Evolutionary conservation across 92 coral and sea anemone species (phyloP).

Genomic region (Galaxea fascicularis): DNA sequence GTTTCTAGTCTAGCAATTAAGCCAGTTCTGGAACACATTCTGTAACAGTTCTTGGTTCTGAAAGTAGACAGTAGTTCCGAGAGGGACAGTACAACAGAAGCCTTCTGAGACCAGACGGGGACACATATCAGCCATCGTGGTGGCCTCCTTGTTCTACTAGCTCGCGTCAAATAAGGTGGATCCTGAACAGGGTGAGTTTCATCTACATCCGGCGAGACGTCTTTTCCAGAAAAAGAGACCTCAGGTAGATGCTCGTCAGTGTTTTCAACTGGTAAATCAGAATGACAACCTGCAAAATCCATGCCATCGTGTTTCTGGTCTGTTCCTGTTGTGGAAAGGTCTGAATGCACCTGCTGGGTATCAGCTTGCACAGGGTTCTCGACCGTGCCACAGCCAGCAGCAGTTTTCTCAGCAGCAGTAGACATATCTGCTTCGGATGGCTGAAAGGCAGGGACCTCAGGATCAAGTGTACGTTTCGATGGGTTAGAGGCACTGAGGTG

Average conservation of each 20-base stretch:
- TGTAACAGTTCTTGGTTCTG: no score
- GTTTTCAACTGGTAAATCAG: neutral
- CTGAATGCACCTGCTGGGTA: conserved; percentile 6
- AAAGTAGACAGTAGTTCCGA: no score
- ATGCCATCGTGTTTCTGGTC: neutral
- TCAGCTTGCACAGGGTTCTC: conserved; percentile 14
- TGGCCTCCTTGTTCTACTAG: conserved; percentile 30
- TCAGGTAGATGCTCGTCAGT: conserved; percentile 15
- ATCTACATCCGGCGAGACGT: neutral
- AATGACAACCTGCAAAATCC: neutral
- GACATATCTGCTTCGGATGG: neutral
- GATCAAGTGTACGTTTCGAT: no score
- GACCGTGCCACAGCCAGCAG: neutral
- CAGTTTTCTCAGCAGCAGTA: no score
- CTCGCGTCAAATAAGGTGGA: conserved; percentile 29
- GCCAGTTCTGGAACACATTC: no score
- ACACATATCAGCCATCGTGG: conserved; percentile 41
- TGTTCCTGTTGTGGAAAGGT: neutral
- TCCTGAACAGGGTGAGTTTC: conserved; percentile 5
- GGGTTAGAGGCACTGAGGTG: no score
- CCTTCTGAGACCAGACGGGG: conserved; percentile 39
- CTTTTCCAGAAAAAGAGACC: neutral
- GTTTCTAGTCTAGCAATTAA: neutral
- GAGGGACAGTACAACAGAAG: conserved; percentile 30
- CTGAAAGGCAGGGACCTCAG: no score